Evolutionary conservation across 2,113 vertebrate genomes (phyloP), one percentile per base, ranked within the genome.

Genomic region (Paracanthobrama guichenoti): DNA sequence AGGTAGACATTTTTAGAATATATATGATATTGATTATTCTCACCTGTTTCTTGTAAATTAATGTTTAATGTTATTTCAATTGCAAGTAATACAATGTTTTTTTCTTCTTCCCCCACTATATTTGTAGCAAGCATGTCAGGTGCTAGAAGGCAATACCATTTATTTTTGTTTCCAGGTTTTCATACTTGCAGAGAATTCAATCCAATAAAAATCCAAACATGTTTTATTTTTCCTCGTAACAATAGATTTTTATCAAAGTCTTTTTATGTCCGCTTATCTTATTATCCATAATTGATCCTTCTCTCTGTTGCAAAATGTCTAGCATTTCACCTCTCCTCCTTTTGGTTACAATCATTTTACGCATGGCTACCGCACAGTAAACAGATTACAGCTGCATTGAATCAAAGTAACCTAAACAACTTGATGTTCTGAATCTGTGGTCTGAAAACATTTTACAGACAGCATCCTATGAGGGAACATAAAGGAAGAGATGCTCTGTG

Each of bases 281-380:
- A 87, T 84, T 87, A 81, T 75, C 69, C 79, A 78, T 64, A 53
- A 46, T 71, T 62, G 53, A 84, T 75, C 71, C 73, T 20, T 64
- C 28, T 24, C 60, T 67, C 82, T 69, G 76, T 55, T 59, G 78
- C 14, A 20, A 26, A 16, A 79, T 77, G 22, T 78, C 6, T 60
- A 42, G 20, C 39, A 46, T 46, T 78, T 42, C 39, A 62, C 11
- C 77, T n/a, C n/a, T 60, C 22, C 12, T 78, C 22, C 31, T 53
- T 75, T 78, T 7, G 57, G 3, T 35, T 78, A 4, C 75, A 78
- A 60, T 3, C 12, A 7, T 78, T 79, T 64, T n/a, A 64, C 1
- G n/a, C 57, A n/a, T 59, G 6, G 35, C 26, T 76, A 22, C 5
- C 6, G 13, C 24, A 60, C 76, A 26, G 7, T 35, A 50, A 46